A percentile compares a stretch with the other conserved stretches of the same genome.
These are phyloP conservation scores for Malacoctenus gilli DNA, from an alignment of 2,797 vertebrate species.

Conservation along the genomic window DNA sequence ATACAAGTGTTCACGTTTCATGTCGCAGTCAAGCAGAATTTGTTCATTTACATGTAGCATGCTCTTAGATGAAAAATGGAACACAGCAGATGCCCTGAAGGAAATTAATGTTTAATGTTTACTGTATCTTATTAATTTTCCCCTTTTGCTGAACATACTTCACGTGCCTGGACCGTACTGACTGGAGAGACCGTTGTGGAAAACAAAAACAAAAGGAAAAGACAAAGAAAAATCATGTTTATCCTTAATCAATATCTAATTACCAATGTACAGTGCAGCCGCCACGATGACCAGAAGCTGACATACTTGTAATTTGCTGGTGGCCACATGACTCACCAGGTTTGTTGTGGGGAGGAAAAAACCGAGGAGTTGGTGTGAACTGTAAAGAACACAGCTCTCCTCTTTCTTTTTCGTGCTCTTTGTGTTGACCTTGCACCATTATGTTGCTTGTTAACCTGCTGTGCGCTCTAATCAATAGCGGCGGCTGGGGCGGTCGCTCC, in stretches of 20 bases:
- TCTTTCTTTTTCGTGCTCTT: neutral
- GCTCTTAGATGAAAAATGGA: conserved; percentile 70
- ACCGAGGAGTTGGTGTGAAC: neutral
- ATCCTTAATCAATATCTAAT: conserved; percentile 4
- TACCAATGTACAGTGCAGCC: conserved; percentile 2
- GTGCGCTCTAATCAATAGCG: conserved; percentile 30
- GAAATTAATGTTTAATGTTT: conserved; percentile 72
- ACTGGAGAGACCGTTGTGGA: conserved; percentile 26
- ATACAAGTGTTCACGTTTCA: conserved; percentile 54
- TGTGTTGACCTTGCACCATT: conserved; percentile 1
- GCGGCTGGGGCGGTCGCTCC: conserved; percentile 4
- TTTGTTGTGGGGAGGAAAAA: neutral
- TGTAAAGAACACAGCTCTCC: neutral
- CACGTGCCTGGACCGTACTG: conserved; percentile 21
- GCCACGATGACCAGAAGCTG: neutral
- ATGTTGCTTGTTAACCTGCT: conserved; percentile 26
- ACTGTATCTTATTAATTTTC: conserved; percentile 67
- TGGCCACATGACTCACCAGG: neutral
- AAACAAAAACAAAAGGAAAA: too few species aligned
- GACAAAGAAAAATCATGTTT: conserved; percentile 17
- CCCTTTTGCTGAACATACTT: conserved; percentile 57
- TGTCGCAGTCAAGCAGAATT: conserved; percentile 57
- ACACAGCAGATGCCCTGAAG: conserved; percentile 62
- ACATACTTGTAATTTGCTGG: neutral
- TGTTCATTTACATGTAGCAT: conserved; percentile 66